Evolutionary conservation across 2,797 vertebrate genomes (phyloP).

Genomic region (Spatula versicolor): DNA sequence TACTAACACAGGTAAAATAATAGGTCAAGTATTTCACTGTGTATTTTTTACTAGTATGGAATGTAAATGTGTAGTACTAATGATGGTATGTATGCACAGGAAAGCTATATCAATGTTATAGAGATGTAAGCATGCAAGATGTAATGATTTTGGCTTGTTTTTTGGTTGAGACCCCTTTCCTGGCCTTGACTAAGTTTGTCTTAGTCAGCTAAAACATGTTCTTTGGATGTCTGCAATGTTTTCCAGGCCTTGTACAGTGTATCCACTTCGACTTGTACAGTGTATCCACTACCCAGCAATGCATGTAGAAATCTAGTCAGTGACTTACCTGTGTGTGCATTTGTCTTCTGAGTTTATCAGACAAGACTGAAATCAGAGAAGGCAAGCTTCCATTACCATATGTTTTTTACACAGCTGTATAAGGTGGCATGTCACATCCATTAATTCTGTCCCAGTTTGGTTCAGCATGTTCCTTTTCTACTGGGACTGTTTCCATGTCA

Average conservation of each 20-base stretch:
- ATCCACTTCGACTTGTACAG: background rate
- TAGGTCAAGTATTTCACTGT: background rate
- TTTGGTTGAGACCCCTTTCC: background rate
- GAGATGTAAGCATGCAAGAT: background rate
- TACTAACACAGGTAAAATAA: slow-evolving; percentile 85
- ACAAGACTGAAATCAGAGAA: background rate
- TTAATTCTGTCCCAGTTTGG: background rate
- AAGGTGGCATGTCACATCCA: background rate
- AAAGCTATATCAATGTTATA: background rate
- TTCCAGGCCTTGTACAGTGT: background rate
- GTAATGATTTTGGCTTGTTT: background rate
- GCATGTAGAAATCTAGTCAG: background rate
- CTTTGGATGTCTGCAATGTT: background rate
- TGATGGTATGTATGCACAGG: background rate
- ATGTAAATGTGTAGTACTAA: background rate
- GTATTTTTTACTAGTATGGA: background rate
- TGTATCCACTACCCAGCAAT: background rate
- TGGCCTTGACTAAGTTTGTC: background rate
- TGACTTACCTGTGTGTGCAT: background rate
- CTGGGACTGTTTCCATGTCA: background rate
- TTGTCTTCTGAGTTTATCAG: background rate
- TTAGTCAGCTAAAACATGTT: background rate
- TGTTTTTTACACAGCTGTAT: background rate
- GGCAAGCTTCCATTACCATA: background rate
- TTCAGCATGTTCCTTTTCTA: background rate